Base-by-base conservation (phyloP, 2,888 invertebrate genomes). In the Lithophane ornitopus region DNA sequence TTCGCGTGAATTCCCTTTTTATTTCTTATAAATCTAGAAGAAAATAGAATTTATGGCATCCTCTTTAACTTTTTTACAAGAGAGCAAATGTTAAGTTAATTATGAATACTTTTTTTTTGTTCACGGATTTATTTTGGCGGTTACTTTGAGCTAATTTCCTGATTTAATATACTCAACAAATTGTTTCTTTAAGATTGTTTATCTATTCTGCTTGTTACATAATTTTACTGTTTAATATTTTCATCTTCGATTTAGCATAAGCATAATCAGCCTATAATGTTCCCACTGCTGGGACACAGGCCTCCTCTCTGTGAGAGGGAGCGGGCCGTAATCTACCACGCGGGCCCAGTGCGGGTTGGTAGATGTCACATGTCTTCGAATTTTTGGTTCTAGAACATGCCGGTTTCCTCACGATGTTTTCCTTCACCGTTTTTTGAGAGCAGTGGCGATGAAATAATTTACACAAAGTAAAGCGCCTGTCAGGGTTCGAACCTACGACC, bases 1-100 rank as follows among this genome's bases (percentile, higher is more conserved):
- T 90, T 90, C 90, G 89, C 85, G 87, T 89, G 88, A 91, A 90
- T 92, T 90, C 89, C 69, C 76, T 85, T 91, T 93, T 93, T 90
- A 91, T 93, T 92, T 91, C 89, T 91, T 89, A 90, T 89, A 91
- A 92, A 93, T 92, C 90, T 91, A 90, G 88, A 88, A 90, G 88
- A 91, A 91, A 91, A 92, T 91, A 91, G 88, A 91, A 92, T 93
- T 94, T 92, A 92, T 90, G 89, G 87, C 85, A 87, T 87, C 87
- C 81, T 87, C 87, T 88, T 39, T 82, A 89, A 89, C 89, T 91
- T 80, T 79, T 91, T 90, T 85, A 87, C 65, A 82, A 78, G 78
- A 82, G 78, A 83, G 80, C 81, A 85, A 89, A 88, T 84, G 84
- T 87, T 82, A 80, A 85, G 85, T 85, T 85, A 89, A 89, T 89